These are phyloP conservation scores for Ageneiosus marmoratus DNA, from an alignment of 2,113 vertebrate species.

Conservation along the genomic window DNA sequence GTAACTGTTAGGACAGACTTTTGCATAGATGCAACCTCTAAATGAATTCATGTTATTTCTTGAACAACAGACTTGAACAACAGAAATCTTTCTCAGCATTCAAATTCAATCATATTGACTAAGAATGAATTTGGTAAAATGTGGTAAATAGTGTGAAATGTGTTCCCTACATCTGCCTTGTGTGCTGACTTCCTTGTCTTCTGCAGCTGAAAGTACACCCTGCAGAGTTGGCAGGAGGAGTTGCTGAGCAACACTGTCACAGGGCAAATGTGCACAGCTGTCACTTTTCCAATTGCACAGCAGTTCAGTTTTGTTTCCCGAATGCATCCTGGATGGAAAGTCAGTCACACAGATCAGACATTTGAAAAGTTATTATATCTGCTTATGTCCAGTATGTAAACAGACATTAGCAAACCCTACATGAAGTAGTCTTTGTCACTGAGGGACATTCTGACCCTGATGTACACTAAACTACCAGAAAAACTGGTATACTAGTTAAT, in stretches of 20 bases:
- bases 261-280: constrained; percentile 57
- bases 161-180: background rate
- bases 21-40: background rate
- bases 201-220: constrained; percentile 38
- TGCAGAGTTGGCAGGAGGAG: constrained; percentile 53
- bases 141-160: no score
- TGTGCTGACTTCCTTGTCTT: background rate
- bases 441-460: background rate
- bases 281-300: constrained; percentile 58
- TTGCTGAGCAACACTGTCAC: constrained; percentile 56
- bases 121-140: background rate
- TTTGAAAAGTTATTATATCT: background rate
- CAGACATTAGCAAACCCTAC: background rate
- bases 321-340: constrained; percentile 49
- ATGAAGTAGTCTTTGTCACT: background rate
- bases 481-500: no score
- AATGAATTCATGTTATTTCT: background rate
- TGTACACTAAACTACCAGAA: no score
- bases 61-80: background rate
- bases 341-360: background rate
- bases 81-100: background rate
- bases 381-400: background rate
- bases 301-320: constrained; percentile 48
- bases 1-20: background rate
- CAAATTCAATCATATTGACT: background rate